Evolutionary conservation across 1,140 invertebrate species (phyloP).

Genomic region (Akabosia matsudoensis): DNA sequence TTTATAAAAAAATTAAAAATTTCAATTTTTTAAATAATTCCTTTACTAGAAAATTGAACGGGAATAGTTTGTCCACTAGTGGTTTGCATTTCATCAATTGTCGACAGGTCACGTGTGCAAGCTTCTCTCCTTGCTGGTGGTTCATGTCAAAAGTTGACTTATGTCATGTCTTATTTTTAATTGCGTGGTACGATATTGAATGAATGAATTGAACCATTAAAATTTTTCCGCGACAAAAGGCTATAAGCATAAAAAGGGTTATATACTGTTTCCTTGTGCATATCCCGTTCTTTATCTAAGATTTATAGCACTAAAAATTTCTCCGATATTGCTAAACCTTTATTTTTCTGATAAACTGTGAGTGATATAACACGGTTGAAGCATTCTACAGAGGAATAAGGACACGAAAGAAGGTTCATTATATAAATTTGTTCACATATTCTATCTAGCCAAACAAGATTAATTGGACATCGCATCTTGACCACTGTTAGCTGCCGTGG

Average conservation of each 20-base stretch:
- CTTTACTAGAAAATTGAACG: too few species aligned
- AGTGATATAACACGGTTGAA: background rate
- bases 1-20: too few species aligned
- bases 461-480: background rate
- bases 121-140: background rate
- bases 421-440: background rate
- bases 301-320: conserved; percentile 16
- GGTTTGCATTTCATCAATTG: background rate
- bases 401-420: background rate
- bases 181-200: too few species aligned
- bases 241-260: too few species aligned
- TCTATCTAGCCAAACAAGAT: background rate
- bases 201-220: too few species aligned
- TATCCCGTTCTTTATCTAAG: background rate
- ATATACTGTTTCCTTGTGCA: too few species aligned
- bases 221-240: too few species aligned
- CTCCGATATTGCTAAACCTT: background rate
- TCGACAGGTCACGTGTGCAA: background rate
- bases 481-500: background rate
- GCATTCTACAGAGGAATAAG: background rate
- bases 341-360: background rate
- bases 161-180: too few species aligned
- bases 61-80: background rate
- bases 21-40: too few species aligned
- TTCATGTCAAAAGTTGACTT: background rate